Percentiles rank a stretch among this genome's conserved stretches.
Evolutionary conservation across 1,140 invertebrate genomes (phyloP).

Genomic region (Riptortus pedestris): DNA sequence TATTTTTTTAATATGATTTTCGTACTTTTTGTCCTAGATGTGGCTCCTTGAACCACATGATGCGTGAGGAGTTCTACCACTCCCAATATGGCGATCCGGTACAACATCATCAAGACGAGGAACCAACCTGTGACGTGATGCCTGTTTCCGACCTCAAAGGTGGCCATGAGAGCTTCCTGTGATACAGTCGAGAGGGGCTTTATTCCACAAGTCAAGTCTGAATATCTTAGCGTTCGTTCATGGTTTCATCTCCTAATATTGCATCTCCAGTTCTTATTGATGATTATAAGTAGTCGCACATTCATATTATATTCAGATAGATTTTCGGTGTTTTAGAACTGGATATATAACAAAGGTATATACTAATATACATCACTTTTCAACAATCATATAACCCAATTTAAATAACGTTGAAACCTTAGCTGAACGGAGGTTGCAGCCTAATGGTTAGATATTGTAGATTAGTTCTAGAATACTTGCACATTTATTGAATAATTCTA

Average conservation of each 20-base stretch:
- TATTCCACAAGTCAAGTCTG: not conserved
- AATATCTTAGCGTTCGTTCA: not conserved
- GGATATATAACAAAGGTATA: not conserved
- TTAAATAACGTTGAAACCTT: no score
- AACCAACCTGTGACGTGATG: constrained; percentile 40
- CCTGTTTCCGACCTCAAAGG: constrained; percentile 24
- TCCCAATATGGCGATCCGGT: constrained; percentile 75
- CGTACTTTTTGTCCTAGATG: no score
- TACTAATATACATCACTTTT: not conserved
- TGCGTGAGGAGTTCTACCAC: constrained; percentile 85
- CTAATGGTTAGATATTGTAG: no score
- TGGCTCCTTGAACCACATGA: constrained; percentile 76
- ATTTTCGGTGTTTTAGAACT: no score
- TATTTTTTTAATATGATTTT: no score
- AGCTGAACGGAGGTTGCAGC: no score
- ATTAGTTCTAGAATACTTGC: no score
- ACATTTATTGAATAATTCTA: no score
- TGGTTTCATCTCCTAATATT: not conserved
- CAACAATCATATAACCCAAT: no score
- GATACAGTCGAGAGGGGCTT: constrained; percentile 9
- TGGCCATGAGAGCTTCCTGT: constrained; percentile 24
- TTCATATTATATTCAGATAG: not conserved
- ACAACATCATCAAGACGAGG: constrained; percentile 40
- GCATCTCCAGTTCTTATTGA: not conserved
- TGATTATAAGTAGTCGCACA: not conserved